These are phyloP conservation scores for Oreochromis mossambicus DNA, from an alignment of 2,797 vertebrate species.

Conservation along the genomic window DNA sequence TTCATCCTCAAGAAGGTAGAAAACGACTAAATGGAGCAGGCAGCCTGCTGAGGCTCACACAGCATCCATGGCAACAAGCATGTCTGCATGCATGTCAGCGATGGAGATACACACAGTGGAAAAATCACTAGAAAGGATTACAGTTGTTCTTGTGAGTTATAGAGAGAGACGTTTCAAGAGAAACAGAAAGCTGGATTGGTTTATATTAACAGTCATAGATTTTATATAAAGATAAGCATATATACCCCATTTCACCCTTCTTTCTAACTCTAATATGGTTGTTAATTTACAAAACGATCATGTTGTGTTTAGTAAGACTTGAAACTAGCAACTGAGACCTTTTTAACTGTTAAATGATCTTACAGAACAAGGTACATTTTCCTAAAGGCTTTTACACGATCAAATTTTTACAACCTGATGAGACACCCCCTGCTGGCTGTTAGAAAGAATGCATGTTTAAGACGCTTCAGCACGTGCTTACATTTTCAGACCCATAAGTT, in stretches of 20 bases:
- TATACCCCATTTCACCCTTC: rapidly evolving
- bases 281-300: not conserved
- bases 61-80: constrained; percentile 31
- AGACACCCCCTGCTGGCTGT: not conserved
- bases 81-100: not conserved
- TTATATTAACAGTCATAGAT: not conserved
- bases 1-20: not conserved
- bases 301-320: not conserved
- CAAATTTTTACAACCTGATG: not conserved
- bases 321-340: rapidly evolving
- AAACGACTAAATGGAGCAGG: constrained; percentile 11
- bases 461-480: not conserved
- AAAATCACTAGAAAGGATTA: constrained; percentile 46
- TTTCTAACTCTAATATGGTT: not conserved
- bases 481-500: not conserved
- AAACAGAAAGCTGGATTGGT: constrained; percentile 4
- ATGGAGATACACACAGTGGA: not conserved
- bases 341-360: not conserved
- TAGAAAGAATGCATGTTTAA: not conserved
- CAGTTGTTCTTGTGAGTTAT: constrained; percentile 34
- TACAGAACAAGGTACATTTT: too few species aligned
- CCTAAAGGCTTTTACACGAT: too few species aligned
- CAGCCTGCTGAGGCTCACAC: constrained; percentile 6
- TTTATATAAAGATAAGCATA: not conserved
- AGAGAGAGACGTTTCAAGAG: constrained; percentile 29